Conservation (phyloP, 2,797 vertebrate species). For the Tapirus indicus region DNA sequence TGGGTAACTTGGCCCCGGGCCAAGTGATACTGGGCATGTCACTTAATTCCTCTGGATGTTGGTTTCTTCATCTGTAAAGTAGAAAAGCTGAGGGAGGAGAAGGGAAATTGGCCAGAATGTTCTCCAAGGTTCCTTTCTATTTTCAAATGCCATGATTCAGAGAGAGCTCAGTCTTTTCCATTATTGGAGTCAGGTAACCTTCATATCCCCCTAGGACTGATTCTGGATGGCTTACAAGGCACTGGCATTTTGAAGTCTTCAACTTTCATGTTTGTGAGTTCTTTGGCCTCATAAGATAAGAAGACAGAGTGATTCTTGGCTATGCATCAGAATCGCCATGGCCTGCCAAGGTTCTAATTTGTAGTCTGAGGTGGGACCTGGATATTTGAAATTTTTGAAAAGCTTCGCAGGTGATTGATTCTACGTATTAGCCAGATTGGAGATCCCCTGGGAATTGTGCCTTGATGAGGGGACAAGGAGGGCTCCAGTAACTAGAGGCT, state of each 20-base stretch:
- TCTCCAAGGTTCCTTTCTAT: not conserved
- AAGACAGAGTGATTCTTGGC: not conserved
- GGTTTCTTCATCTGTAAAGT: not conserved
- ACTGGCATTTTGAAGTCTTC: not conserved
- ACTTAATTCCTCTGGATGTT: not conserved
- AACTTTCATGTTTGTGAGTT: not conserved
- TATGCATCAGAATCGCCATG: rapidly evolving
- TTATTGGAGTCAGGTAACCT: not conserved
- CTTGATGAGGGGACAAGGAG: not conserved
- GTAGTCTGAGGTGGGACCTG: not conserved
- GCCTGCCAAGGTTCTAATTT: not conserved
- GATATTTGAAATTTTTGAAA: not conserved
- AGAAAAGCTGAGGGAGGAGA: not conserved
- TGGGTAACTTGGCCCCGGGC: not conserved
- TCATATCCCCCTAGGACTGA: not conserved
- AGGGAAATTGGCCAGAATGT: not conserved
- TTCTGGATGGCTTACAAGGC: not conserved
- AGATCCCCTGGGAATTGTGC: not conserved
- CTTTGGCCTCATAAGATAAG: not conserved
- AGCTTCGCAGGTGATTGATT: not conserved
- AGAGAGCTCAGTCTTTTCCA: not conserved
- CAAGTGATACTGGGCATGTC: not conserved
- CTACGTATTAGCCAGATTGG: not conserved
- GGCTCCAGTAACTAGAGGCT: not conserved
- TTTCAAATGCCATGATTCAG: not conserved